A percentile compares a stretch with the other conserved stretches of the same genome.
Conservation (phyloP, 1,140 invertebrate species). For the Coelopa frigida region DNA sequence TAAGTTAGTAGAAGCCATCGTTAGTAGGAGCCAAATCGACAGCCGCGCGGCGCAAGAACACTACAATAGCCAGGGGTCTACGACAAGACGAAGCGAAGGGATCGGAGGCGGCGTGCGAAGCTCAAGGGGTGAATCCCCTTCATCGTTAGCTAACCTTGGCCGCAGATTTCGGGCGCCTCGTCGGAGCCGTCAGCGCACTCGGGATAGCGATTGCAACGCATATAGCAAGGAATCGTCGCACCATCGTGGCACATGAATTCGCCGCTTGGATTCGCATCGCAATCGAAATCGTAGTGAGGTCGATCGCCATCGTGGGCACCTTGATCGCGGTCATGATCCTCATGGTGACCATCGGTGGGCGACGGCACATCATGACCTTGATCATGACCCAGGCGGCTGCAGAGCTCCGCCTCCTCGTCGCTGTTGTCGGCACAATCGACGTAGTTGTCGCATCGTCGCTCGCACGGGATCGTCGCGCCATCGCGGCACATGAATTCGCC, state of each 20-base stretch:
- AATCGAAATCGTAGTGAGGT: background rate
- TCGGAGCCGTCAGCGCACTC: slow-evolving; percentile 54
- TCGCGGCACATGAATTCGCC: slow-evolving; percentile 14
- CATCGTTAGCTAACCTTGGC: background rate
- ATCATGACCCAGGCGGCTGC: background rate
- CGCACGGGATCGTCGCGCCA: slow-evolving; percentile 10
- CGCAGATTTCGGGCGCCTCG: slow-evolving; percentile 23
- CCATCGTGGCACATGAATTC: slow-evolving; percentile 15
- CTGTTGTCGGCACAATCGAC: slow-evolving; percentile 50
- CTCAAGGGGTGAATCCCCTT: too few relatives aligned
- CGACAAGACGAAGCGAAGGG: too few relatives aligned
- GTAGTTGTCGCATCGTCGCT: slow-evolving; percentile 48
- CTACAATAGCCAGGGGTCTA: too few relatives aligned
- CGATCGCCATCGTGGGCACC: too few relatives aligned
- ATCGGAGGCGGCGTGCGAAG: too few relatives aligned
- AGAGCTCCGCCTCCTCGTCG: slow-evolving; percentile 29
- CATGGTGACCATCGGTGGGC: background rate
- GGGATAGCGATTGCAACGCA: slow-evolving; percentile 47
- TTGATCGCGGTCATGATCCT: background rate
- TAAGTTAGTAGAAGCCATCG: too few relatives aligned
- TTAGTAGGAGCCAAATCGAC: too few relatives aligned
- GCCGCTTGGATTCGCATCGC: slow-evolving; percentile 1
- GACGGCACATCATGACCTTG: background rate
- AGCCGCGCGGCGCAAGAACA: too few relatives aligned
- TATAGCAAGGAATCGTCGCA: slow-evolving; percentile 15